Evolutionary conservation across 2,797 vertebrate genomes (phyloP), one percentile per base, ranked within the genome.

Genomic region (Danio choprae): DNA sequence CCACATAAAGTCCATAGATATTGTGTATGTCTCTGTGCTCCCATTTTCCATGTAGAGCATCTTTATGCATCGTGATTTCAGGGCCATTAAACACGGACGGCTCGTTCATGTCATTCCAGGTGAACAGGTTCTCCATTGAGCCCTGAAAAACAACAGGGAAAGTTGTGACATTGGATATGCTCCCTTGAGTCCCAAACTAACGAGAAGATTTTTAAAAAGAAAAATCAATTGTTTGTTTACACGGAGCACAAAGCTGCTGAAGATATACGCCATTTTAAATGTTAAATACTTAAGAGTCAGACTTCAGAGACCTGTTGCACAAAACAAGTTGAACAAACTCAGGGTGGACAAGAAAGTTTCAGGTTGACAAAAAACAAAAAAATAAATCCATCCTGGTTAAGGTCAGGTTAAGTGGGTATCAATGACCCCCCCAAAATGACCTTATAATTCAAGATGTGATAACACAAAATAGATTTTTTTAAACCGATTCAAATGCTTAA

Each of bases 91-190:
- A 98, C 38, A 98, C 96, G 0, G 97, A 97, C 0, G 97, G 97
- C 81, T 98, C 97, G 0, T 98, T 98, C 97, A 98, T 98, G 87
- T 98, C 97, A 0, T 98, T 98, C 97, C 97, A 98, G 0, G 94
- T 94, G 78, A 92, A 95, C 9, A 98, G 86, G 80, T 96, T 96
- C 73, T 96, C 93, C 91, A 92, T 94, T 5, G 96, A 91, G 41
- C 96, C 96, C 97, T 98, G 79, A 5, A 74, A 71, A 36, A 3
- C 15, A 51, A 72, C 46, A 40, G 9, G n/a, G 4, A 51, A 44
- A 75, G 10, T 51, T 62, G 11, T 64, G 15, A 60, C 1, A 22
- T 0, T n/a, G 11, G 6, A 51, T 65, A 44, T n/a, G 36, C 77
- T 44, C 43, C 38, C 18, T 4, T 0, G 0, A 4, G n/a, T 56